Evolutionary conservation across 1,140 invertebrate genomes (phyloP).

Genomic region (Eubasilissa regina): DNA sequence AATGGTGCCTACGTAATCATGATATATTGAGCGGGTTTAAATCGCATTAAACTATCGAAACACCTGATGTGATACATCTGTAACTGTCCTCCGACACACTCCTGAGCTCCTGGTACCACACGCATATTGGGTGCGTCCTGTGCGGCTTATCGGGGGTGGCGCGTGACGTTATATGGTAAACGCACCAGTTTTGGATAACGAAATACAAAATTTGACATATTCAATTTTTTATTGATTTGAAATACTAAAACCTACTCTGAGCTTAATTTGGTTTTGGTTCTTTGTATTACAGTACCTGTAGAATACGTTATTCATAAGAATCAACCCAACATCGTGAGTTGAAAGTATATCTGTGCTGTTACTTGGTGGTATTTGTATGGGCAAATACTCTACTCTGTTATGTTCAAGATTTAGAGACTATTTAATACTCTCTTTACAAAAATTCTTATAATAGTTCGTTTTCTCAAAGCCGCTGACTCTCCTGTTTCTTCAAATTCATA

Average conservation of each 20-base stretch:
- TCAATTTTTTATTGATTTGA: no score
- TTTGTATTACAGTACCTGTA: no score
- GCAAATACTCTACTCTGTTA: no score
- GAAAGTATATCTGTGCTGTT: no score
- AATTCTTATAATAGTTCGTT: neutral
- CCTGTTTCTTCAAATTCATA: no score
- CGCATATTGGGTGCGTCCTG: conserved; percentile 30
- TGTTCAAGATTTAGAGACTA: no score
- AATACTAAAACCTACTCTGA: no score
- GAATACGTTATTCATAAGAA: no score
- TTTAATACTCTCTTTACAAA: no score
- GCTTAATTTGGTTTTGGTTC: no score
- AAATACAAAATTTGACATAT: neutral
- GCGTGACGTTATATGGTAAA: neutral
- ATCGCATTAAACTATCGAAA: conserved; percentile 57
- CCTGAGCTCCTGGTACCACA: conserved; percentile 47
- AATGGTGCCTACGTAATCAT: conserved; percentile 39
- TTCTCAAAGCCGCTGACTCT: neutral
- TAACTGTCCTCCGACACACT: conserved; percentile 55
- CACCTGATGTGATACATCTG: conserved; percentile 58
- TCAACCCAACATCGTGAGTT: no score
- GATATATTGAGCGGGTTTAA: conserved; percentile 54
- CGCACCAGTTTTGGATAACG: neutral
- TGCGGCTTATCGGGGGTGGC: conserved; percentile 22
- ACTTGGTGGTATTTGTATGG: no score